These are phyloP conservation scores for Kryptopterus vitreolus DNA, from an alignment of 2,797 vertebrate genomes.

Conservation along the genomic window DNA sequence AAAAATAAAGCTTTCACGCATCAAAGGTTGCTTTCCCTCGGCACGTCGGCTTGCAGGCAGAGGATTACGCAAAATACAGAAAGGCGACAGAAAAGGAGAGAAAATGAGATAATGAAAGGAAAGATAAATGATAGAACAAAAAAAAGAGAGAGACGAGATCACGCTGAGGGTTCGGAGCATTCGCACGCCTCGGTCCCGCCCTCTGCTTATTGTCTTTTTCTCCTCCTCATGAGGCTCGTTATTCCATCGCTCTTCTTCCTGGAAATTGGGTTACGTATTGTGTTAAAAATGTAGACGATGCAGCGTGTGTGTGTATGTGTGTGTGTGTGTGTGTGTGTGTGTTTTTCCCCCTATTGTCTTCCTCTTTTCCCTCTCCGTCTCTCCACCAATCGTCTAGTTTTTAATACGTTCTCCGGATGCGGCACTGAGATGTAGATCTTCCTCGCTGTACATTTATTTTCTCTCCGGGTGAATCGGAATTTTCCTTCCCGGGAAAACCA, in stretches of 20 bases:
- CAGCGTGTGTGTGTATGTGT: constrained; percentile 23
- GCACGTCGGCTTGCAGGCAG: constrained; percentile 12
- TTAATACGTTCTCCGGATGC: neutral
- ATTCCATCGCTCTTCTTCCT: constrained; percentile 55
- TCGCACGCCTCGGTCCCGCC: neutral
- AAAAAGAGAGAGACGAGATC: neutral
- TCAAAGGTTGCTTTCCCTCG: constrained; percentile 21
- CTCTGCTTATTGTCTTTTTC: constrained; percentile 45
- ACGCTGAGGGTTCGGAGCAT: constrained; percentile 18
- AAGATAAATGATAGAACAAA: neutral
- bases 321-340: constrained; percentile 22
- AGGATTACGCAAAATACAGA: neutral
- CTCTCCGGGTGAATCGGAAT: neutral
- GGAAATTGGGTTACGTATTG: constrained; percentile 71
- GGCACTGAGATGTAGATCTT: no score
- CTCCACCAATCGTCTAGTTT: neutral
- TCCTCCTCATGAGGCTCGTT: constrained; percentile 59
- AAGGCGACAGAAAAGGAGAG: constrained; percentile 5
- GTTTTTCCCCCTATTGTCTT: neutral
- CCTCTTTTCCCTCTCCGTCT: neutral
- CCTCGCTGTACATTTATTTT: neutral
- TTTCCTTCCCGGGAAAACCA: neutral
- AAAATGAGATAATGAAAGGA: neutral
- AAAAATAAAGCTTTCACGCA: constrained; percentile 39
- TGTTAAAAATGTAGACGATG: constrained; percentile 43